Evolutionary conservation across 2,797 vertebrate genomes (phyloP).

Genomic region (Spinus pinus): DNA sequence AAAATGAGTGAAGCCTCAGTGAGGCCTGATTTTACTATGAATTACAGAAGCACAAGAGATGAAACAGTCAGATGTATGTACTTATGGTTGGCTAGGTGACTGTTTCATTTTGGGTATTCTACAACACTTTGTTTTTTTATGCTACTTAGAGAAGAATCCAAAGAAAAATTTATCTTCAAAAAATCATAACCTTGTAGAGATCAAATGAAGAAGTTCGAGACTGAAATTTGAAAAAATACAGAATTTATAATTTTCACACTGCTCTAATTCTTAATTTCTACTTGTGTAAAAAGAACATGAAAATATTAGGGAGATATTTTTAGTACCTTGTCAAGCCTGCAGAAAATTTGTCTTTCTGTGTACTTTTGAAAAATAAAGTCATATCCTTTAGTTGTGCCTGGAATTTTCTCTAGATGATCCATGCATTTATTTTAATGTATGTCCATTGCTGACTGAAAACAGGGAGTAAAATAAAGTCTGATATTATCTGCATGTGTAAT

Average conservation of each 20-base stretch:
- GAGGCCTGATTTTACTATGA: not conserved
- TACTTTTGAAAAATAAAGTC: not conserved
- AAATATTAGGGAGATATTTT: not conserved
- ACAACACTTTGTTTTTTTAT: not conserved
- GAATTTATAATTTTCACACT: not conserved
- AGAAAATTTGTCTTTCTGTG: not conserved
- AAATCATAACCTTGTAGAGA: not conserved
- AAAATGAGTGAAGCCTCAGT: not conserved
- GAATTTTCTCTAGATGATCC: not conserved
- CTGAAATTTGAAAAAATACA: not conserved
- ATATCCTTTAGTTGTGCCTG: not conserved
- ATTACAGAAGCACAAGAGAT: not conserved
- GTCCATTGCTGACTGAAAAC: not conserved
- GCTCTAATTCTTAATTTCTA: not conserved
- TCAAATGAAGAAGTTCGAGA: not conserved
- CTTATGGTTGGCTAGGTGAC: not conserved
- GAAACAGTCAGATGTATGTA: not conserved
- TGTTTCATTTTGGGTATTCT: not conserved
- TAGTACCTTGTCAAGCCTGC: not conserved
- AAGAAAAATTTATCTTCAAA: not conserved
- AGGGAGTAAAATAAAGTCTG: not conserved
- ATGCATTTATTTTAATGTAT: not conserved
- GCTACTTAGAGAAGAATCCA: not conserved
- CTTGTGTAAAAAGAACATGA: not conserved
- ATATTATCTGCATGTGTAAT: not conserved